These are phyloP conservation scores for Athene cunicularia DNA, from an alignment of 2,113 vertebrate species.

Conservation along the genomic window DNA sequence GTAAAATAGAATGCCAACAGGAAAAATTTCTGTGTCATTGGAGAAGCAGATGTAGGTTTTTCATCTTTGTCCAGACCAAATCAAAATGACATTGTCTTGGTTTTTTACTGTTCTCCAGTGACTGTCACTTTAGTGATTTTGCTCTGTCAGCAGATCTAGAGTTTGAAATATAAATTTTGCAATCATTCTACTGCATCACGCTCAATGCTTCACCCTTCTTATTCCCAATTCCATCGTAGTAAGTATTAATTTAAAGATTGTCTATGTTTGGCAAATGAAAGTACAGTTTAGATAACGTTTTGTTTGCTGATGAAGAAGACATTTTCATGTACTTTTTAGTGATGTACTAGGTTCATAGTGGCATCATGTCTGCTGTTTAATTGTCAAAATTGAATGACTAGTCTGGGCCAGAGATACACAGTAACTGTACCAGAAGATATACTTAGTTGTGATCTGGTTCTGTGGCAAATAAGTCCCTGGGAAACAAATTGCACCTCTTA, in stretches of 20 bases:
- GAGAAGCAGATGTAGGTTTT: slow-evolving; percentile 40
- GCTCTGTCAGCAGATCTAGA: slow-evolving; percentile 22
- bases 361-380: neutral
- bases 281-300: neutral
- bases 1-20: slow-evolving; percentile 48
- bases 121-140: neutral
- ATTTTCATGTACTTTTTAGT: neutral
- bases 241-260: neutral
- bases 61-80: slow-evolving; percentile 39
- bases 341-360: neutral
- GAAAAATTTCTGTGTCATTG: slow-evolving; percentile 47
- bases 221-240: neutral
- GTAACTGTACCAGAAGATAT: neutral
- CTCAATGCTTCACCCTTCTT: neutral
- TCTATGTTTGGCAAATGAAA: neutral
- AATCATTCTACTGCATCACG: neutral
- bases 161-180: slow-evolving; percentile 21
- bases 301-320: neutral
- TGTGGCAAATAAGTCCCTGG: neutral
- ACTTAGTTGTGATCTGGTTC: neutral
- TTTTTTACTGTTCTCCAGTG: slow-evolving; percentile 12
- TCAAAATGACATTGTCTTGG: slow-evolving; percentile 51
- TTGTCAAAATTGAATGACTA: neutral
- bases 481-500: neutral
- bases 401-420: neutral